Conservation (phyloP, 2,888 invertebrate species). For the Apantesis nais region DNA sequence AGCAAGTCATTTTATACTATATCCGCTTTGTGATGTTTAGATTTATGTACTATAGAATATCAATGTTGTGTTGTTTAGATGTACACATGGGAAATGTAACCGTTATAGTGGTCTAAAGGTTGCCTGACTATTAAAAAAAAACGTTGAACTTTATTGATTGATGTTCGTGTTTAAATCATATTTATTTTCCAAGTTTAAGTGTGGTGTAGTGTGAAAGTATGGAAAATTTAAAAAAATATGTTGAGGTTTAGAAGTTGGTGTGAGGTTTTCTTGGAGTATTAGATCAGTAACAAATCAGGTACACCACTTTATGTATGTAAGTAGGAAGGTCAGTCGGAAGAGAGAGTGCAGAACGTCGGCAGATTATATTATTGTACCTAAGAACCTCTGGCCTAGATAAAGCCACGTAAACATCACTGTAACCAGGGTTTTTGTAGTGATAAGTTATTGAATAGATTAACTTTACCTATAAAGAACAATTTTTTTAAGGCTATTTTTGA, state of each 20-base stretch:
- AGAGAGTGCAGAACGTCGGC: no score
- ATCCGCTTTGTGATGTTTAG: conserved; percentile 1
- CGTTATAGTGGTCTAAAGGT: neutral
- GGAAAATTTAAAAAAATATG: neutral
- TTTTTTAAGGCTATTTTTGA: neutral
- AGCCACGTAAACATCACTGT: neutral
- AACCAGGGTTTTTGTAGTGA: neutral
- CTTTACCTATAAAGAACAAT: neutral
- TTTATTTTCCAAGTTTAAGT: neutral
- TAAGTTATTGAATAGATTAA: neutral
- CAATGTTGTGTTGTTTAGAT: no score
- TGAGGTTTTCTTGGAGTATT: neutral
- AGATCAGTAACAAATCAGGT: neutral
- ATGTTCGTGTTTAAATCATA: neutral
- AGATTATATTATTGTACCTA: no score
- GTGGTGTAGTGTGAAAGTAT: neutral
- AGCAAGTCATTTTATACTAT: conserved; percentile 15
- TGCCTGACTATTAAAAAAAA: neutral
- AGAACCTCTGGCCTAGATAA: neutral
- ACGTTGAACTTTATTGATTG: neutral
- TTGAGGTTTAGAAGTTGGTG: neutral
- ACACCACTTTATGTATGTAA: neutral
- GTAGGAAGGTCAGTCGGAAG: neutral
- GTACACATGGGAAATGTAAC: neutral
- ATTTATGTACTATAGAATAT: neutral